Base-by-base conservation (phyloP, 2,797 vertebrate genomes). In the Urocyon cinereoargenteus region DNA sequence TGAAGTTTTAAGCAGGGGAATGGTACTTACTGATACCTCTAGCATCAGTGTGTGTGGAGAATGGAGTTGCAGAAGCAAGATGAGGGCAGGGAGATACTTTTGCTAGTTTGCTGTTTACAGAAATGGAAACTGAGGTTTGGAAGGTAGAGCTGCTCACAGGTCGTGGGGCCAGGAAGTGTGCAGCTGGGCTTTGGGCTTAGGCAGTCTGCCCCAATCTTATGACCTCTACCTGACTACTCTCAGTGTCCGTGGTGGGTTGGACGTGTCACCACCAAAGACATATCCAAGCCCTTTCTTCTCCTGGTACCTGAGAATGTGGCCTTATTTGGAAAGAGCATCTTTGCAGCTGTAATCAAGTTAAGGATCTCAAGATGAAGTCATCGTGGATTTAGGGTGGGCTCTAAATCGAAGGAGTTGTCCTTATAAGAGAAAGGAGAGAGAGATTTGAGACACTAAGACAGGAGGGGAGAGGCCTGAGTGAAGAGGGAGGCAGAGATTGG, bases 21-120 rank as follows among this genome's bases (percentile, higher is more conserved):
- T 0, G 24, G 31, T 8, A 8, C n/a, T 59, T 55, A 21, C 73
- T 0, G 14, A 0, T 1, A 0, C 13, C 7, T 73, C 18, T 2
- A 8, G 10, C 7, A 0, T n/a, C 18, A 0, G 62, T 11, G 13
- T 11, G 13, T 34, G 16, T 6, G 72, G 49, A 28, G 36, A 24
- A 31, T 0, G 19, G 40, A 66, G 14, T 14, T 0, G 36, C 24
- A 11, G 34, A 6, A n/a, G 73, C 26, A 10, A 53, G 5, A 5
- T 0, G 21, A n/a, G 34, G 19, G 16, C 78, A 16, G 86, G n/a
- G 55, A 21, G 55, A 8, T 0, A 11, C 34, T 11, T 21, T 0
- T 0, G 12, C 21, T 13, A 3, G 5, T 45, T 45, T 55, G 55
- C 22, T 64, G 34, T 57, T 13, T 28, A 72, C 55, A 51, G 72